Evolutionary conservation across 2,797 vertebrate genomes (phyloP).

Genomic region (Atherinosoma microstoma): DNA sequence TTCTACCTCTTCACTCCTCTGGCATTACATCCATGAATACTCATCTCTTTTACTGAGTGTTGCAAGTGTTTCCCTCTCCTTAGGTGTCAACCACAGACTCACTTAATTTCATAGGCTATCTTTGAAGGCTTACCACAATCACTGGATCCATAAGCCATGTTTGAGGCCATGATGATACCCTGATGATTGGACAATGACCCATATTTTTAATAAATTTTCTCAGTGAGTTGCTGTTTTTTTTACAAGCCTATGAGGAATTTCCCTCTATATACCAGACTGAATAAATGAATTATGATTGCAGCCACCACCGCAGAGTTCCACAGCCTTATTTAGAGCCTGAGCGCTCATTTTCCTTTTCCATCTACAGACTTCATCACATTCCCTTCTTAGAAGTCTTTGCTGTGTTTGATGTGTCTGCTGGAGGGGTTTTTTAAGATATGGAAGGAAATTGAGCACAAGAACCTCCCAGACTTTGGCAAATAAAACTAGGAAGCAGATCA

Average conservation of each 20-base stretch:
- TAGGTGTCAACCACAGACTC: too few relatives aligned
- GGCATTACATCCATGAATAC: too few relatives aligned
- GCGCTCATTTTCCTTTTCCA: slow-evolving; percentile 48
- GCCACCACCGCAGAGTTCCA: slow-evolving; percentile 28
- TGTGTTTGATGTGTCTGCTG: slow-evolving; percentile 62
- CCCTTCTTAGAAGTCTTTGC: slow-evolving; percentile 33
- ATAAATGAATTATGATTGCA: slow-evolving; percentile 46
- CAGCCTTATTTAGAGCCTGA: slow-evolving; percentile 15
- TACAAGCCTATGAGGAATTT: slow-evolving; percentile 27
- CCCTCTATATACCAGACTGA: slow-evolving; percentile 31
- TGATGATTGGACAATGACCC: slow-evolving; percentile 66
- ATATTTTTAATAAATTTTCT: slow-evolving; percentile 62
- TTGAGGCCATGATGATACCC: slow-evolving; percentile 53
- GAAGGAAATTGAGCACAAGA: slow-evolving; percentile 44
- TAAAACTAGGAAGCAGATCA: slow-evolving; percentile 54
- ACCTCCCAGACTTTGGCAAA: slow-evolving; percentile 46
- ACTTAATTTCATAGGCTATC: background rate
- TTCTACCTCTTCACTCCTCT: too few relatives aligned
- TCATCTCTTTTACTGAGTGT: too few relatives aligned
- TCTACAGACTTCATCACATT: slow-evolving; percentile 50
- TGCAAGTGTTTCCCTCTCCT: too few relatives aligned
- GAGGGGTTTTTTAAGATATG: slow-evolving; percentile 51
- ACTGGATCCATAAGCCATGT: slow-evolving; percentile 48
- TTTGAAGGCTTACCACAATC: slow-evolving; percentile 39
- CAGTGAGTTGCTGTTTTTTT: slow-evolving; percentile 34